These are phyloP conservation scores for Enteromius radiatus DNA, from an alignment of 2,797 vertebrate genomes.

Conservation along the genomic window DNA sequence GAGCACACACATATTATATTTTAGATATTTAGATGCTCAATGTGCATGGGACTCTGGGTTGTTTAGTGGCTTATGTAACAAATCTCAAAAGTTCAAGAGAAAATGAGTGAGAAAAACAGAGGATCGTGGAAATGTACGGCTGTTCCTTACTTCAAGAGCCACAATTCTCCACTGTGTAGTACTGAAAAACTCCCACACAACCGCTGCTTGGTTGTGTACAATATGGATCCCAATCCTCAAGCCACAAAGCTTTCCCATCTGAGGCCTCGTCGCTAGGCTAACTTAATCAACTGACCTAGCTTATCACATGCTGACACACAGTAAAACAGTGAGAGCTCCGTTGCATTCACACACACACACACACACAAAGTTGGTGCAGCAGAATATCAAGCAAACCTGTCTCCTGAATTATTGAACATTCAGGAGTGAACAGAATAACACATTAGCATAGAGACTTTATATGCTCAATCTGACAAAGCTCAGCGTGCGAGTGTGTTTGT, in stretches of 20 bases:
- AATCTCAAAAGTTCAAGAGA: neutral
- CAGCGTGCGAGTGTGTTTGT: neutral
- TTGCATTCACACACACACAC: conserved; percentile 39
- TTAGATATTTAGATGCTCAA: neutral
- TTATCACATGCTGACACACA: conserved; percentile 58
- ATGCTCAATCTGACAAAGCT: conserved; percentile 72
- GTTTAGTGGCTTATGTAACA: neutral
- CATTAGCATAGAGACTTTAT: conserved; percentile 81
- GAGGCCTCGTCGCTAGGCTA: conserved; percentile 9
- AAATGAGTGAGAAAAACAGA: neutral
- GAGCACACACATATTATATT: neutral
- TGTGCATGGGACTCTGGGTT: neutral
- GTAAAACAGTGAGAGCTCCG: conserved; percentile 59
- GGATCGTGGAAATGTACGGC: neutral
- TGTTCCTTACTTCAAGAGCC: neutral
- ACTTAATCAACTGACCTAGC: conserved; percentile 43
- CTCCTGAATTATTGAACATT: conserved; percentile 81
- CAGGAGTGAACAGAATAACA: conserved; percentile 70
- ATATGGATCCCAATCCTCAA: conserved; percentile 27
- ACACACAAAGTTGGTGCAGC: conserved; percentile 67
- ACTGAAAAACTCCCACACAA: conserved; percentile 11
- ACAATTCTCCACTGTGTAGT: conserved; percentile 16
- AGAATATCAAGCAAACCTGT: conserved; percentile 83
- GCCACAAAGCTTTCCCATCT: conserved; percentile 20
- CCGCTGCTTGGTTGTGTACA: conserved; percentile 3